Base-by-base conservation (phyloP, 2,888 invertebrate species). In the Macaria notata region DNA sequence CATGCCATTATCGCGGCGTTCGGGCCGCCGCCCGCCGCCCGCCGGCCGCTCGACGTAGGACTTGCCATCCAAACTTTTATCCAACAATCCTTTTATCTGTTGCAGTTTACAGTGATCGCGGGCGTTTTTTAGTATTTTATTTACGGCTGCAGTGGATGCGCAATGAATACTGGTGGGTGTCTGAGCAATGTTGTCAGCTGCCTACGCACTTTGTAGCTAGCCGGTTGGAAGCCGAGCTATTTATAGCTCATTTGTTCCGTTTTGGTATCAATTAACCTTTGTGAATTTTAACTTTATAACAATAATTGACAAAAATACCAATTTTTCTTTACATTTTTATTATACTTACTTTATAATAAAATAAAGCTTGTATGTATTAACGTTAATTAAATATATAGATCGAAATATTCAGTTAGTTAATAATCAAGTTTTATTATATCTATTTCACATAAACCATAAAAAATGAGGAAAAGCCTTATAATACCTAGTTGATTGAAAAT, bases 1-100 rank as follows among this genome's bases (percentile, higher is more conserved):
- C 90, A 83, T 80, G 77, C 89, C 90, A 90, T 91, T 91, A 91
- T 88, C 88, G 82, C 81, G 69, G 59, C 61, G 58, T 19, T 19
- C 19, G 19, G 19, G 19, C 19, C 19, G 19, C 19, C 19, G 19
- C 19, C 19, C 19, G 19, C 19, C 19, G 19, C 19, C 19, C 19
- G 19, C 19, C 56, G 49, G 48, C 31, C 55, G 50, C 72, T 66
- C 69, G 69, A 68, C 62, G 75, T 76, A 75, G 82, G 85, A 88
- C 83, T 87, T 85, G 71, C 73, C 72, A 69, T 75, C 77, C 48
- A 69, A 76, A 77, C 74, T 76, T 76, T 73, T 74, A 73, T 64
- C 68, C 61, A 54, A 67, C 72, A 71, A 76, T 73, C 72, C 75
- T 73, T 74, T 72, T 72, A 74, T 75, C 71, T 69, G 66, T 57